Conservation (phyloP, 2,113 vertebrate genomes). For the Syngnathus floridae region DNA sequence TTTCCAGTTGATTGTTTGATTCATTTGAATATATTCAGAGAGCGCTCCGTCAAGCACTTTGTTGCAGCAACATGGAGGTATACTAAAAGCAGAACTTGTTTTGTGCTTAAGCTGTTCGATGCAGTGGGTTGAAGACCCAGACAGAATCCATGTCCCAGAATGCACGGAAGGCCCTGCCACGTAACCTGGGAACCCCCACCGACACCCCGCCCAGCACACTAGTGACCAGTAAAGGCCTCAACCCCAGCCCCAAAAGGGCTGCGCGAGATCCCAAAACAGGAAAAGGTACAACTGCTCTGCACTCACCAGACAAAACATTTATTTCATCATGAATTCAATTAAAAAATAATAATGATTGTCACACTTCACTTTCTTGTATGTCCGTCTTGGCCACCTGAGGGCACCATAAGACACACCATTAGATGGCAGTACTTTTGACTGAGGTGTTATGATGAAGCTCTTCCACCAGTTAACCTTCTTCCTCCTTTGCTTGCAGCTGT, state of each 20-base stretch:
- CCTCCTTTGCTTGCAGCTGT: constrained; percentile 72
- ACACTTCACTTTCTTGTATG: too few species aligned
- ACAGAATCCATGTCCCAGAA: constrained; percentile 97
- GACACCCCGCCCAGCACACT: constrained; percentile 87
- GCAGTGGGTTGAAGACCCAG: constrained; percentile 89
- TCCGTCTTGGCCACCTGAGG: too few species aligned
- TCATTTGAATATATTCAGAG: too few species aligned
- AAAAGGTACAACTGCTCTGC: constrained; percentile 74
- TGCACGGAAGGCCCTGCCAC: constrained; percentile 83
- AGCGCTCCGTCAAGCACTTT: too few species aligned
- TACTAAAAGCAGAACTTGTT: neutral
- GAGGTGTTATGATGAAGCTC: too few species aligned
- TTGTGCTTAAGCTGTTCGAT: constrained; percentile 80
- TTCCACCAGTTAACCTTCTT: neutral
- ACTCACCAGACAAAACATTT: neutral
- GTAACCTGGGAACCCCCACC: constrained; percentile 87
- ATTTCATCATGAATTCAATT: too few species aligned
- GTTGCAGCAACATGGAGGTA: too few species aligned
- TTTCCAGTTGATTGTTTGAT: too few species aligned
- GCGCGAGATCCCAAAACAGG: constrained; percentile 96
- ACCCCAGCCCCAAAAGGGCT: constrained; percentile 94
- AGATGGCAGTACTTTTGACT: too few species aligned
- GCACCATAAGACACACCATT: too few species aligned
- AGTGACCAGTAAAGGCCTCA: constrained; percentile 81
- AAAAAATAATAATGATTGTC: too few species aligned